Conservation (phyloP, 2,797 vertebrate species). For the Paedocypris micromegethes region DNA sequence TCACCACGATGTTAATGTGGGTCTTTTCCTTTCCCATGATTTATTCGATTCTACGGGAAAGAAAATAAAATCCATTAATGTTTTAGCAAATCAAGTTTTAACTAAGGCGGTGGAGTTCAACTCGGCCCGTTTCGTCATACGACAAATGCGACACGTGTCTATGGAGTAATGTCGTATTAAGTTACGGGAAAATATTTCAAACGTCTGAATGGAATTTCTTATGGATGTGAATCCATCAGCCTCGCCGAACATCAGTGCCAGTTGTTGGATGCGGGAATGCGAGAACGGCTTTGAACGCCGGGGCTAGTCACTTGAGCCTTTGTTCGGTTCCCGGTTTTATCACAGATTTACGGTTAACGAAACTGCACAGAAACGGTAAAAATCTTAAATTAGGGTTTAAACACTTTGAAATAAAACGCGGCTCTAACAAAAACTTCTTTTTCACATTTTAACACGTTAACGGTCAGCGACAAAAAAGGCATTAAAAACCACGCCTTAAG, state of each 20-base stretch:
- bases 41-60: constrained; percentile 59
- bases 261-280: constrained; percentile 32
- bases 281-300: neutral
- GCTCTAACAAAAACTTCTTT: too few species aligned
- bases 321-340: constrained; percentile 56
- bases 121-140: constrained; percentile 56
- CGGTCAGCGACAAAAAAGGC: neutral
- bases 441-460: too few species aligned
- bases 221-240: constrained; percentile 42
- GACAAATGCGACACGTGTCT: constrained; percentile 71
- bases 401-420: too few species aligned
- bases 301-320: constrained; percentile 55
- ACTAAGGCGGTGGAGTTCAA: neutral
- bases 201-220: constrained; percentile 40
- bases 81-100: too few species aligned
- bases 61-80: too few species aligned
- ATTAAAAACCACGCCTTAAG: neutral
- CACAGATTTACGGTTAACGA: neutral
- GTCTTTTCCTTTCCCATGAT: constrained; percentile 78
- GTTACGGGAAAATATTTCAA: constrained; percentile 56
- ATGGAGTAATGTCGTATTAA: constrained; percentile 62
- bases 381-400: neutral
- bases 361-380: neutral
- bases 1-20: constrained; percentile 81
- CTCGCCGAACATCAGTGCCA: neutral